Percentiles rank a stretch among this genome's conserved stretches.
Conservation (phyloP, 2,888 invertebrate genomes). For the Synergus gifuensis region DNA sequence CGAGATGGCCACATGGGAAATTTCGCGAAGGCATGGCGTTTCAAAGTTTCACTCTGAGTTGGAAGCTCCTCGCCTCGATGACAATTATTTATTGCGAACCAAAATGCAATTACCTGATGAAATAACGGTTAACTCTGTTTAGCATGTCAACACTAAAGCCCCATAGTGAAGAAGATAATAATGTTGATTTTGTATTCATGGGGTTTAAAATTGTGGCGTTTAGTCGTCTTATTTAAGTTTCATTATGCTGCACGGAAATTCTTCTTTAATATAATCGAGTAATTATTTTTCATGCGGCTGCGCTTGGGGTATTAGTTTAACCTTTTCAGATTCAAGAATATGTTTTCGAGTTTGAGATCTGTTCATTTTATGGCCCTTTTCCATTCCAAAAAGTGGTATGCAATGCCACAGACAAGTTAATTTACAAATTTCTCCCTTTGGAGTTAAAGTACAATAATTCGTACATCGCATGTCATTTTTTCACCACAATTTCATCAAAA, state of each 20-base stretch:
- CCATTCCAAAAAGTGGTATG: no score
- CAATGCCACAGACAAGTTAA: no score
- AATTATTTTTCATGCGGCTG: neutral
- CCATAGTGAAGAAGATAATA: neutral
- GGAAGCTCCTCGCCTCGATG: slow-evolving; percentile 15
- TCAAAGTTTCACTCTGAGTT: slow-evolving; percentile 31
- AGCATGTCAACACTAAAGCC: neutral
- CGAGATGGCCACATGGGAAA: slow-evolving; percentile 39
- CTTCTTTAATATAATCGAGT: neutral
- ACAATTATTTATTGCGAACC: slow-evolving; percentile 40
- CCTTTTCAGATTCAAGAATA: no score
- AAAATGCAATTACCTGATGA: slow-evolving; percentile 23
- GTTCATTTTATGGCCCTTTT: no score
- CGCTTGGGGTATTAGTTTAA: neutral
- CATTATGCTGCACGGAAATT: neutral
- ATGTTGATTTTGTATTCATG: neutral
- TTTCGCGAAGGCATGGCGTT: slow-evolving; percentile 34
- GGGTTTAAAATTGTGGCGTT: neutral
- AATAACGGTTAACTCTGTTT: slow-evolving; percentile 38
- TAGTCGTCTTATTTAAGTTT: neutral
- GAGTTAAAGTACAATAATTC: neutral
- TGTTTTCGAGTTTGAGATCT: no score
- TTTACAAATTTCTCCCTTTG: no score
- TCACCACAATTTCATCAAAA: neutral
- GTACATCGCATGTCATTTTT: neutral